Conservation (phyloP, 2,113 vertebrate genomes). For the Calonectris borealis region DNA sequence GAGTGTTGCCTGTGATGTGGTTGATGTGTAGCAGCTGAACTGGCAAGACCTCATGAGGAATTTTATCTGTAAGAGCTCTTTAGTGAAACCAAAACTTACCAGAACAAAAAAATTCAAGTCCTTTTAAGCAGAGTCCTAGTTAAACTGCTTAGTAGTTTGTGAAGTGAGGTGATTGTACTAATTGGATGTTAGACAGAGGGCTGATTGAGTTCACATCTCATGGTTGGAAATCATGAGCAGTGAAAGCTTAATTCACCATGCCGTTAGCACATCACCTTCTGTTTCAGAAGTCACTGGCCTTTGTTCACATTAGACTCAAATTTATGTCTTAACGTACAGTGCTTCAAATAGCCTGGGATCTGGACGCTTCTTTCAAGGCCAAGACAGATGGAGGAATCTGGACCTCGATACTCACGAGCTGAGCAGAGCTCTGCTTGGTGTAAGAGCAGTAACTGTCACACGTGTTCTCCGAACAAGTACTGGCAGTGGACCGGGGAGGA, state of each 20-base stretch:
- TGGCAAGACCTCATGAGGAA: neutral
- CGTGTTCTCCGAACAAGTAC: neutral
- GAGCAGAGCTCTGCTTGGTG: neutral
- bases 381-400: neutral
- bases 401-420: accelerated
- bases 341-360: neutral
- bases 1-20: neutral
- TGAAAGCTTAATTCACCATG: neutral
- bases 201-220: neutral
- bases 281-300: neutral
- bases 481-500: neutral
- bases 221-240: neutral
- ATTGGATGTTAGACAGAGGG: neutral
- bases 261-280: neutral
- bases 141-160: neutral
- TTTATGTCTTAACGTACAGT: neutral
- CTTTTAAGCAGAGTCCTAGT: neutral
- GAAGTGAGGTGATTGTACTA: neutral
- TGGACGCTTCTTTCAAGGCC: neutral
- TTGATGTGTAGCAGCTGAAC: neutral
- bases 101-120: neutral
- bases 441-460: accelerated
- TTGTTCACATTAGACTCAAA: neutral
- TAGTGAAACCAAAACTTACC: neutral
- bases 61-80: neutral